Percentiles rank a stretch among this genome's conserved stretches.
phyloP scores from a whole-genome alignment of 2,797 vertebrate genomes.

The Trichosurus vulpecula region DNA sequence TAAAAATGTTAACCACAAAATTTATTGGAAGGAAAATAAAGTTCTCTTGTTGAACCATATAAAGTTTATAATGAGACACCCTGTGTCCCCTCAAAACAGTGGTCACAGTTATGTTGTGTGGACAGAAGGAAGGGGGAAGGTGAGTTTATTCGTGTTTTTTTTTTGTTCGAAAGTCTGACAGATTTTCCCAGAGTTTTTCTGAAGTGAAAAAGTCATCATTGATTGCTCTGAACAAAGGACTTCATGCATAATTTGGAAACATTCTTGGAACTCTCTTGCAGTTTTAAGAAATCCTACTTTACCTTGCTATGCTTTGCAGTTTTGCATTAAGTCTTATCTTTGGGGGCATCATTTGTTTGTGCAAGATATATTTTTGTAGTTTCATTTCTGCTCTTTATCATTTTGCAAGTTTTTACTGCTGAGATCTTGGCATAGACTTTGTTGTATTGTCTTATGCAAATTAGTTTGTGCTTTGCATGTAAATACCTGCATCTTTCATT shows the following conservation, averaged over 20 bases:
- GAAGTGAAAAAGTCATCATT: conserved; percentile 66
- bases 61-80: conserved; percentile 48
- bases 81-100: conserved; percentile 57
- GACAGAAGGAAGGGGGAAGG: neutral
- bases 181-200: conserved; percentile 63
- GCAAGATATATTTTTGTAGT: conserved; percentile 55
- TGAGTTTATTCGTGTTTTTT: conserved; percentile 64
- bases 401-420: conserved; percentile 42
- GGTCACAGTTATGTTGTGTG: conserved; percentile 51
- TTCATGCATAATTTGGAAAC: conserved; percentile 61
- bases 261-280: conserved; percentile 53
- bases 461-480: conserved; percentile 8
- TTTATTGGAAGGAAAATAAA: neutral
- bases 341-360: conserved; percentile 59
- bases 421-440: conserved; percentile 51
- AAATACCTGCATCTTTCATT: neutral
- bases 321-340: conserved; percentile 52
- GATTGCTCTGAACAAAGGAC: conserved; percentile 69
- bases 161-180: conserved; percentile 61
- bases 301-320: conserved; percentile 55
- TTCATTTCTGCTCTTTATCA: neutral
- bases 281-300: conserved; percentile 54
- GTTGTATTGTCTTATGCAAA: conserved; percentile 45
- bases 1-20: conserved; percentile 29
- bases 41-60: conserved; percentile 49